These are phyloP conservation scores for Altica lythri DNA, from an alignment of 2,888 invertebrate species.

Conservation along the genomic window DNA sequence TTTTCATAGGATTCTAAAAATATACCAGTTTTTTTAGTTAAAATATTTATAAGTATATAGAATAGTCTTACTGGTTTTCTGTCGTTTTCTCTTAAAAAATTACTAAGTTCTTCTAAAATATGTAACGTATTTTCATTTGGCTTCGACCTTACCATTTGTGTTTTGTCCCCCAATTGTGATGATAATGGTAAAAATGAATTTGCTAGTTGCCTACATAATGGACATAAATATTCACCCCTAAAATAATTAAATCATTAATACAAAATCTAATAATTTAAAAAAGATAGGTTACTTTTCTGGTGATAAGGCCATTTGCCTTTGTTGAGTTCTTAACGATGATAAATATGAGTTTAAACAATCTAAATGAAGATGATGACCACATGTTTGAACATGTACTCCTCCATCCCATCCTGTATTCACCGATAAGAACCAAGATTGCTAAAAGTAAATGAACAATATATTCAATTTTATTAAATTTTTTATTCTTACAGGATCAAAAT, in stretches of 20 bases:
- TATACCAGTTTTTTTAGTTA: no score
- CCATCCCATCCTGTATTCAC: conserved; percentile 87
- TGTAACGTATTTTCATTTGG: conserved; percentile 58
- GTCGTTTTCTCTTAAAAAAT: conserved; percentile 71
- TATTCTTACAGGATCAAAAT: conserved; percentile 72
- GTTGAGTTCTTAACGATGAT: conserved; percentile 78
- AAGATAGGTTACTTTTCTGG: conserved; percentile 64
- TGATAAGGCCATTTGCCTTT: conserved; percentile 74
- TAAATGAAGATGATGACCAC: conserved; percentile 96
- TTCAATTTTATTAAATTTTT: not conserved
- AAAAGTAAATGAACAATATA: no score
- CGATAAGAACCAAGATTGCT: conserved; percentile 79
- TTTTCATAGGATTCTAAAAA: conserved; percentile 67
- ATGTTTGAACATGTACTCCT: conserved; percentile 92
- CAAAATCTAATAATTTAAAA: not conserved
- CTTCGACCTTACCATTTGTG: conserved; percentile 67
- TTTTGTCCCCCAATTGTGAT: conserved; percentile 70
- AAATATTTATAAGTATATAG: not conserved
- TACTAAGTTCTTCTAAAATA: conserved; percentile 59
- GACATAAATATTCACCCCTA: conserved; percentile 91
- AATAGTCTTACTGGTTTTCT: conserved; percentile 67
- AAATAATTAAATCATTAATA: conserved; percentile 37
- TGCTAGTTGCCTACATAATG: conserved; percentile 89
- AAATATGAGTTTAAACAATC: conserved; percentile 92
- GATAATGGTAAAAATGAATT: conserved; percentile 88